Conservation (phyloP, 2,888 invertebrate species). For the Eupelmus urozonus region DNA sequence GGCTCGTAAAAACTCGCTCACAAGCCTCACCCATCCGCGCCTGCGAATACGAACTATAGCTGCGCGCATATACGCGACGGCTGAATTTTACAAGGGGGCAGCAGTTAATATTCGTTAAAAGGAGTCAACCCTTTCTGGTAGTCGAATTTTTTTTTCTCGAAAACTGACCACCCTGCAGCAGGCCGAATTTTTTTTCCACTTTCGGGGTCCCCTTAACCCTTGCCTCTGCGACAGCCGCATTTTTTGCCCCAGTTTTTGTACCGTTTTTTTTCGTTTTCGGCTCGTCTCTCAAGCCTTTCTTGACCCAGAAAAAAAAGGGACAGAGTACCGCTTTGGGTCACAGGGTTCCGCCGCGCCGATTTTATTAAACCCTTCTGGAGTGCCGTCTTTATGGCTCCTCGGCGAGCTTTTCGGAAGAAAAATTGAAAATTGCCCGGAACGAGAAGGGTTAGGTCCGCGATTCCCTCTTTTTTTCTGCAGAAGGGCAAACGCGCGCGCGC, state of each 20-base stretch:
- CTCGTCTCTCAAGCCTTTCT: constrained; percentile 55
- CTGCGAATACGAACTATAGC: background rate
- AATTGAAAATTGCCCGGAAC: background rate
- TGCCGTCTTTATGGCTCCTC: constrained; percentile 20
- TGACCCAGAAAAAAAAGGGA: constrained; percentile 63
- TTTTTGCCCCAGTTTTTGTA: constrained; percentile 67
- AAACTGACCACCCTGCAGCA: constrained; percentile 14
- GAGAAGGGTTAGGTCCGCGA: background rate
- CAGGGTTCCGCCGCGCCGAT: constrained; percentile 23
- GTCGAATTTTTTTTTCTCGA: constrained; percentile 52
- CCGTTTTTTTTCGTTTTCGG: constrained; percentile 55
- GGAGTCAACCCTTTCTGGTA: constrained; percentile 64
- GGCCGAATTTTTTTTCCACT: background rate
- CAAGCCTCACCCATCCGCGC: background rate
- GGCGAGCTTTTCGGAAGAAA: constrained; percentile 24
- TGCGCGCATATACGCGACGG: background rate
- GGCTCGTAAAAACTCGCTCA: constrained; percentile 6
- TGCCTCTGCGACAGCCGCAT: background rate
- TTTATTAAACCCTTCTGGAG: constrained; percentile 29
- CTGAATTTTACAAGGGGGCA: constrained; percentile 39
- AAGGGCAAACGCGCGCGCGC: too few relatives aligned
- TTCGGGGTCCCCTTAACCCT: constrained; percentile 25
- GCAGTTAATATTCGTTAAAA: constrained; percentile 63
- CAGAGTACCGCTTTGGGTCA: constrained; percentile 51
- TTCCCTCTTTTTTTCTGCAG: constrained; percentile 4